Evolutionary conservation across 2,113 vertebrate species (phyloP), one percentile per base, ranked within the genome.

Genomic region (Indicator maculatus): DNA sequence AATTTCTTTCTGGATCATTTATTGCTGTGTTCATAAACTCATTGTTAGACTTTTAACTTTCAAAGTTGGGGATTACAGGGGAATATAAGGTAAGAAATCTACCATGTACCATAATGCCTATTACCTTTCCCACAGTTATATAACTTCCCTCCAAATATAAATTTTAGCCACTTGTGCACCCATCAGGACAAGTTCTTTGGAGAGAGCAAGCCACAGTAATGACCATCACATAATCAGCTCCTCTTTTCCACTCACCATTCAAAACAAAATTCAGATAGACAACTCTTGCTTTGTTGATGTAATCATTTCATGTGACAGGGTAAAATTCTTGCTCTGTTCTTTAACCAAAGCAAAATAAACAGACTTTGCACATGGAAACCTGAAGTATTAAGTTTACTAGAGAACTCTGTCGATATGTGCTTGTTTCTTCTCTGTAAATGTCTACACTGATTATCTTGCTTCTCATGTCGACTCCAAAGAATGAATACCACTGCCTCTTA

Each of bases 1-100:
- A 81, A 41, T 53, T 80, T 82, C 63, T 89, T 74, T 73, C 52
- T 82, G 93, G 73, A 56, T 84, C 79, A 69, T 89, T 82, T 92
- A 59, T 58, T 88, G n/a, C 16, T 31, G 5, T 17, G 18, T 81
- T 80, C 44, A 78, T 72, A 88, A 95, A 86, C 23, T 11, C 75
- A 80, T 71, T 77, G 52, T n/a, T 38, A 76, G 61, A 53, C 47
- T 77, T 93, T 75, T 66, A 69, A 89, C 88, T 73, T 94, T 73
- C 55, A 81, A 83, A 88, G n/a, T 16, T 23, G 11, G 5, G 15
- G 31, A 60, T 73, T 74, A 15, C 14, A 63, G 74, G 53, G 36
- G 31, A 74, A 88, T 64, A 55, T 23, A 24, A 76, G 36, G 27
- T 47, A 77, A 67, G 83, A 95, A 89, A 92, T 83, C 63, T 88